Evolutionary conservation across 2,888 invertebrate species (phyloP), one percentile per base, ranked within the genome.

Genomic region (Tetragonula carbonaria): DNA sequence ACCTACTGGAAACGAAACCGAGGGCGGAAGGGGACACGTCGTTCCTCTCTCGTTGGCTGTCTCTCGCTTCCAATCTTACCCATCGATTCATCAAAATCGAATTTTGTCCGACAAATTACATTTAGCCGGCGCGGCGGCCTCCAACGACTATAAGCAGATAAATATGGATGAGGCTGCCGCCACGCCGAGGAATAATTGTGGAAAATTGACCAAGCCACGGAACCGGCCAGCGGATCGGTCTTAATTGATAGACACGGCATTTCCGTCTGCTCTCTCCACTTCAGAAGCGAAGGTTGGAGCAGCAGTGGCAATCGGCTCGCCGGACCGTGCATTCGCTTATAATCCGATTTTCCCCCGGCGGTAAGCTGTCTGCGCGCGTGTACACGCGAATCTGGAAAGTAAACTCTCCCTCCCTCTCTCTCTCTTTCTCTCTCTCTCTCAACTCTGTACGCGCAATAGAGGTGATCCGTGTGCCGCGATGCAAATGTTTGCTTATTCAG

Each of bases 401-500:
- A 92, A 92, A 92, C 90, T 88, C 21, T 16, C 51, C 38, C 28
- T 50, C 11, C n/a, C 3, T 16, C 71, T n/a, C 38, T 70, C 70
- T 18, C 38, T 66, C 38, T n/a, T 13, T 38, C 66, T 45, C 50
- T 28, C 51, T 16, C 28, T 11, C 28, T 16, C 8, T 18, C 28
- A 8, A 33, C 6, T 16, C 23, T 16, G 6, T 8, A 84, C 66
- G 86, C 74, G 77, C 70, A 85, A 88, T 57, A 87, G 87, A 90
- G 89, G 88, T 89, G 91, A 91, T 91, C 88, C 90, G 87, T 87
- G 88, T 84, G 83, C 84, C 88, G 63, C 85, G 90, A 85, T 91
- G 91, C 87, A 91, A 92, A 92, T 92, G 91, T 92, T 92, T 92
- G 90, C 90, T 87, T 89, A 90, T 79, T 86, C 88, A 76, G 86